A percentile compares a stretch with the other conserved stretches of the same genome.
Conservation (phyloP, 2,797 vertebrate species). For the Bradypodion pumilum region DNA sequence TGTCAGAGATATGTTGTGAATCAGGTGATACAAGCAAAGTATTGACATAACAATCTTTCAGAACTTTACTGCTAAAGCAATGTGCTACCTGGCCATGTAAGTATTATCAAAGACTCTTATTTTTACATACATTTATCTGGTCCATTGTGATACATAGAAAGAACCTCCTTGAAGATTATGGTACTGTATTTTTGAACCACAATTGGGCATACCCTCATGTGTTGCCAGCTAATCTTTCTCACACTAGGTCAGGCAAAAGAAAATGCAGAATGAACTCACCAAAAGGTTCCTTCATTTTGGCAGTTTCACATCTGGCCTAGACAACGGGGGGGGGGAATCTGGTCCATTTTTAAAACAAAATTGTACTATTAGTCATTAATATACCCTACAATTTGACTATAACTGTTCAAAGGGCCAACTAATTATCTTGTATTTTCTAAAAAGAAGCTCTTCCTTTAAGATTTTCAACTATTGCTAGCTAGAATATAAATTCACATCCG, state of each 20-base stretch:
- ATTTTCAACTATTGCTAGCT: not conserved
- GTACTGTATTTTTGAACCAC: too few species aligned
- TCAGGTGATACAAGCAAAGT: not conserved
- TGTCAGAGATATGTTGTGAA: not conserved
- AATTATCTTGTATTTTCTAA: not conserved
- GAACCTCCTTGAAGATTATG: too few species aligned
- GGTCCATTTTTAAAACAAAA: not conserved
- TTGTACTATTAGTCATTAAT: not conserved
- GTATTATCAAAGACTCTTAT: not conserved
- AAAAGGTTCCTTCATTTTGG: too few species aligned
- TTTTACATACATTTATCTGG: not conserved
- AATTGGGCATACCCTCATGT: too few species aligned
- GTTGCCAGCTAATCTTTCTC: too few species aligned
- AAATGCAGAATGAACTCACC: too few species aligned
- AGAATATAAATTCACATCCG: not conserved
- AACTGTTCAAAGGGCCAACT: not conserved
- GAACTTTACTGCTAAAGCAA: not conserved
- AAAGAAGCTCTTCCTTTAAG: not conserved
- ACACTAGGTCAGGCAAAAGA: too few species aligned
- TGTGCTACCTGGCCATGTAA: not conserved
- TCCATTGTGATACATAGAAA: too few species aligned
- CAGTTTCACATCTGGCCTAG: too few species aligned
- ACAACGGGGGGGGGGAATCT: too few species aligned
- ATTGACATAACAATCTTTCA: not conserved
- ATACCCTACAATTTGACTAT: not conserved